phyloP scores from a whole-genome alignment of 1,140 invertebrate species.

The Maconellicoccus hirsutus region DNA sequence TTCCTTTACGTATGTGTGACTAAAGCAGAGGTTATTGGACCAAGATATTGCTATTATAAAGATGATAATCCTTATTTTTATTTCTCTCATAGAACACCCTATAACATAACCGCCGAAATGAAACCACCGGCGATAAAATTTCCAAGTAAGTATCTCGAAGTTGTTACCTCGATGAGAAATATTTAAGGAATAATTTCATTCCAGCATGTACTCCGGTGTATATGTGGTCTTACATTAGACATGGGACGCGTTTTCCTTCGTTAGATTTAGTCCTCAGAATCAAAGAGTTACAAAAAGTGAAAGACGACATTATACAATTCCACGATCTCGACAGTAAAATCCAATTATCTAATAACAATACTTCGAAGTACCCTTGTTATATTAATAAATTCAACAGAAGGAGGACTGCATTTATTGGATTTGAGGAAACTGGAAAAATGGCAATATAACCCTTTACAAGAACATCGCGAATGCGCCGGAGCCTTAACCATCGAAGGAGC shows the following conservation, averaged over 20 bases:
- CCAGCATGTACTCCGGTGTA: background rate
- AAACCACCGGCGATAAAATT: too few relatives aligned
- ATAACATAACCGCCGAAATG: background rate
- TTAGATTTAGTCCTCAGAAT: background rate
- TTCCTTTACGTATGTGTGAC: background rate
- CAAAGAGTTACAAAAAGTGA: background rate
- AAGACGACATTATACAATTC: background rate
- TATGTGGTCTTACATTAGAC: background rate
- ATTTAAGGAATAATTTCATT: too few relatives aligned
- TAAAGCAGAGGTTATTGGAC: background rate
- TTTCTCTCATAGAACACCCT: background rate
- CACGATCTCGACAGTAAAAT: background rate
- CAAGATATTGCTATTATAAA: background rate
- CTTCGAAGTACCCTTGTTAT: too few relatives aligned
- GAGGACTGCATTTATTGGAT: too few relatives aligned
- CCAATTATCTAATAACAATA: too few relatives aligned
- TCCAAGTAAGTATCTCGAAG: too few relatives aligned
- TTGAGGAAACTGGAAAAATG: too few relatives aligned
- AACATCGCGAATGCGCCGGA: too few relatives aligned
- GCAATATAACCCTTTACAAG: too few relatives aligned
- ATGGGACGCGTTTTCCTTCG: background rate
- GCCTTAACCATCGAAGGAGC: too few relatives aligned
- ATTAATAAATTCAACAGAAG: too few relatives aligned
- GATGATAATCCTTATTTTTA: background rate
- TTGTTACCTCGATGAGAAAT: too few relatives aligned